phyloP scores from a whole-genome alignment of 2,113 vertebrate genomes.

The Dasyprocta punctata region DNA sequence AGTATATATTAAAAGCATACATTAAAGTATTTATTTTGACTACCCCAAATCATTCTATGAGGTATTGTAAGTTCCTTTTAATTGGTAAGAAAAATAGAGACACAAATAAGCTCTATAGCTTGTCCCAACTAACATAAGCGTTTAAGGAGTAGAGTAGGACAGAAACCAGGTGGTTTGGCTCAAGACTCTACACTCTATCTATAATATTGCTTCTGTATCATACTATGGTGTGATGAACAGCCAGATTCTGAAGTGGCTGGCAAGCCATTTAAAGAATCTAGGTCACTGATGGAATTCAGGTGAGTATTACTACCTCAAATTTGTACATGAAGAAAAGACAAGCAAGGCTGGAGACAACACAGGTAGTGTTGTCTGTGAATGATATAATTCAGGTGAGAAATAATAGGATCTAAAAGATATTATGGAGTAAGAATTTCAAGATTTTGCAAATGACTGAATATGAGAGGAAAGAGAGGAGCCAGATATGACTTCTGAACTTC shows the following conservation, averaged over 20 bases:
- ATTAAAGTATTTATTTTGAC: background rate
- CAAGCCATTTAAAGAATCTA: background rate
- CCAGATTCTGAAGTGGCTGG: background rate
- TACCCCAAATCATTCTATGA: background rate
- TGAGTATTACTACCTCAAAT: background rate
- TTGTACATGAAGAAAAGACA: background rate
- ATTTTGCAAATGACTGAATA: background rate
- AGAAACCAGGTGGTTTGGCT: background rate
- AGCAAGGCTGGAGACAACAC: background rate
- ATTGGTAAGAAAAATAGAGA: background rate
- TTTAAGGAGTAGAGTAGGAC: background rate
- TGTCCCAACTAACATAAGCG: background rate
- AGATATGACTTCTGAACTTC: too few relatives aligned
- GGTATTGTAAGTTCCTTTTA: background rate
- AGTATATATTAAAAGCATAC: background rate
- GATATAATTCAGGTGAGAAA: background rate
- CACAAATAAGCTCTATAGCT: background rate
- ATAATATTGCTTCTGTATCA: too few relatives aligned
- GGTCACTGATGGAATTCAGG: background rate
- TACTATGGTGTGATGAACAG: background rate
- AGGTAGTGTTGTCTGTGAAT: background rate
- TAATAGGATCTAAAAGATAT: background rate
- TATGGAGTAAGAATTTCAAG: background rate
- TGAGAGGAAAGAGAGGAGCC: background rate
- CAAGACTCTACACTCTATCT: background rate